These are phyloP conservation scores for Latrodectus elegans DNA, from an alignment of 2,888 invertebrate genomes.

Conservation along the genomic window DNA sequence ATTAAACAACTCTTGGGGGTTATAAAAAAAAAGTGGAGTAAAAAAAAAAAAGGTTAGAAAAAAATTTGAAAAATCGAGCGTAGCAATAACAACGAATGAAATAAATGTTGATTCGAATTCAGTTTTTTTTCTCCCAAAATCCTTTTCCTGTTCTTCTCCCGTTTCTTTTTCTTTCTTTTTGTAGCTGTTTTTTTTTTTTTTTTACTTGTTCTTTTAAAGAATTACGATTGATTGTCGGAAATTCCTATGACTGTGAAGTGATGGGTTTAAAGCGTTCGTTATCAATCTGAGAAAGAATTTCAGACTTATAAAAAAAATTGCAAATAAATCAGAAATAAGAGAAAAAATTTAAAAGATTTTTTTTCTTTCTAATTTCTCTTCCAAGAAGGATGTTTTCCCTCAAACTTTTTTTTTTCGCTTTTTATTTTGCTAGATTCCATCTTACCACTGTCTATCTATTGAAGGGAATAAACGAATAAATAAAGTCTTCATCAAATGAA, in stretches of 20 bases:
- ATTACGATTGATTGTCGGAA: conserved; percentile 64
- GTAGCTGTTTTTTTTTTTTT: conserved; percentile 21
- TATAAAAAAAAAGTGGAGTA: conserved; percentile 27
- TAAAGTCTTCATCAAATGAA: not conserved
- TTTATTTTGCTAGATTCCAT: not conserved
- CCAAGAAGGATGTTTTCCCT: not conserved
- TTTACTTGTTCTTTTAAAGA: conserved; percentile 59
- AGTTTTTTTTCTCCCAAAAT: conserved; percentile 25
- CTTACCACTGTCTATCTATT: not conserved
- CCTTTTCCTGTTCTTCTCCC: conserved; percentile 31
- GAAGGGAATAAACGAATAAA: not conserved
- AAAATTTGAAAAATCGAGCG: conserved; percentile 51
- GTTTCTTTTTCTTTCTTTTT: conserved; percentile 33
- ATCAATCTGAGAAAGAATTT: conserved; percentile 64
- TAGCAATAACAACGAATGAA: conserved; percentile 62
- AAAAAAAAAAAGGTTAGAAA: conserved; percentile 27
- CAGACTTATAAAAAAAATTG: conserved; percentile 35
- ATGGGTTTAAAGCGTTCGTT: conserved; percentile 62
- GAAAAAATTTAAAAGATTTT: conserved; percentile 9
- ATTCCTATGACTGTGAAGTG: conserved; percentile 67
- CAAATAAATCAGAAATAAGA: conserved; percentile 55
- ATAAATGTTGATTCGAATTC: conserved; percentile 63
- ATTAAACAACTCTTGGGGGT: conserved; percentile 57
- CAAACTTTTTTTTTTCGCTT: not conserved
- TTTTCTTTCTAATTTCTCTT: not conserved